phyloP scores from a whole-genome alignment of 1,140 invertebrate species.

The Aplysia californica region DNA sequence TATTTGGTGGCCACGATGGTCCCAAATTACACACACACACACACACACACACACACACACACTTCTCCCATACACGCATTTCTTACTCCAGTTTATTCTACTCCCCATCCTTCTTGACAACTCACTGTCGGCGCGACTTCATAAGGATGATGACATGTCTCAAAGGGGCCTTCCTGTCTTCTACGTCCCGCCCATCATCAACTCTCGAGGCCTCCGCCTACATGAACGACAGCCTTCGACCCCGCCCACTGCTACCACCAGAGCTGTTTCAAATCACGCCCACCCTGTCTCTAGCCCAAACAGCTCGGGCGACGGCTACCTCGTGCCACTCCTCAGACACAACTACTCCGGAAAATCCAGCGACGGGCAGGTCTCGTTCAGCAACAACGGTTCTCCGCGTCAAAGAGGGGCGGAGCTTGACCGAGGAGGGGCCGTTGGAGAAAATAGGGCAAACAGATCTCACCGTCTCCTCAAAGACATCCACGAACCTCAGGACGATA shows the following conservation, averaged over 20 bases:
- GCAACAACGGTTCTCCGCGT: neutral
- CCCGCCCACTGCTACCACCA: neutral
- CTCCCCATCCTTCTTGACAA: neutral
- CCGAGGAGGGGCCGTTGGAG: too few relatives aligned
- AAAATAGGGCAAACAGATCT: neutral
- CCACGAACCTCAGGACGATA: too few relatives aligned
- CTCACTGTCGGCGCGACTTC: neutral
- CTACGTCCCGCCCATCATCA: constrained; percentile 9
- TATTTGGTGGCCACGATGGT: neutral
- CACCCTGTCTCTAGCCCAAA: neutral
- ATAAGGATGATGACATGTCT: constrained; percentile 22
- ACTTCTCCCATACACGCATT: neutral
- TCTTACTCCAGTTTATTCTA: neutral
- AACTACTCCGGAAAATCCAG: neutral
- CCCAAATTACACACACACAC: neutral
- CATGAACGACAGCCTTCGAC: neutral
- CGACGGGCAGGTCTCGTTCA: neutral
- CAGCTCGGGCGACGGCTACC: neutral
- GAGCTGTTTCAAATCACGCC: neutral
- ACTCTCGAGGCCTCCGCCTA: constrained; percentile 1
- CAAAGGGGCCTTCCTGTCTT: constrained; percentile 5
- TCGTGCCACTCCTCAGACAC: neutral
- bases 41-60: neutral
- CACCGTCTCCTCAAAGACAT: too few relatives aligned
- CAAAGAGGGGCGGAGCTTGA: too few relatives aligned